Percentiles rank a stretch among this genome's conserved stretches.
These are phyloP conservation scores for Ochropleura plecta DNA, from an alignment of 2,888 invertebrate species.

Conservation along the genomic window DNA sequence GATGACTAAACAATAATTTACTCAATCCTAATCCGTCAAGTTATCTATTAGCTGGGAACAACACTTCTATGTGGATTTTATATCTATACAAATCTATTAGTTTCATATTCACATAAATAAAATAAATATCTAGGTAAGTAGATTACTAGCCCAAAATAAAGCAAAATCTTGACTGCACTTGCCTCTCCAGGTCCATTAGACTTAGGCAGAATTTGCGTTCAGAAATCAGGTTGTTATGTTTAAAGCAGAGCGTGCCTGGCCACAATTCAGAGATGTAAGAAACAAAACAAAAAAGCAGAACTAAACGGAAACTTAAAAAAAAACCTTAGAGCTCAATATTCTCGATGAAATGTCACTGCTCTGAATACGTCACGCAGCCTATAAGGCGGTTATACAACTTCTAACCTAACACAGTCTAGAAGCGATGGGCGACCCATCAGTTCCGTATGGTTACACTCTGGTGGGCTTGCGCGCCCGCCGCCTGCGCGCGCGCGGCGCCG, in stretches of 20 bases:
- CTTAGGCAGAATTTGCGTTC: neutral
- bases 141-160: conserved; percentile 27
- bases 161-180: conserved; percentile 33
- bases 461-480: conserved; percentile 65
- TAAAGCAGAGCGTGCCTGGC: neutral
- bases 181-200: neutral
- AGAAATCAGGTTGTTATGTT: conserved; percentile 6
- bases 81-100: conserved; percentile 15
- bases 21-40: conserved; percentile 18
- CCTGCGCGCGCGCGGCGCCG: conserved; percentile 70
- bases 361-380: conserved; percentile 23
- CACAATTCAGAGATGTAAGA: neutral
- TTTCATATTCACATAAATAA: conserved; percentile 45
- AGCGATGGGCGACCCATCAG: conserved; percentile 58
- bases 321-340: conserved; percentile 10
- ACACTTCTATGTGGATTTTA: conserved; percentile 20
- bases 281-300: conserved; percentile 5
- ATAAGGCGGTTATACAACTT: conserved; percentile 38
- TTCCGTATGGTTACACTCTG: conserved; percentile 61
- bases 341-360: conserved; percentile 31
- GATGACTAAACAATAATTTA: conserved; percentile 18
- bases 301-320: conserved; percentile 15
- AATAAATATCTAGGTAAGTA: conserved; percentile 16
- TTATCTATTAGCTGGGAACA: conserved; percentile 26
- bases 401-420: conserved; percentile 63